A percentile compares a stretch with the other conserved stretches of the same genome.
These are phyloP conservation scores for Polietes domitor DNA, from an alignment of 2,888 invertebrate species.

Conservation along the genomic window DNA sequence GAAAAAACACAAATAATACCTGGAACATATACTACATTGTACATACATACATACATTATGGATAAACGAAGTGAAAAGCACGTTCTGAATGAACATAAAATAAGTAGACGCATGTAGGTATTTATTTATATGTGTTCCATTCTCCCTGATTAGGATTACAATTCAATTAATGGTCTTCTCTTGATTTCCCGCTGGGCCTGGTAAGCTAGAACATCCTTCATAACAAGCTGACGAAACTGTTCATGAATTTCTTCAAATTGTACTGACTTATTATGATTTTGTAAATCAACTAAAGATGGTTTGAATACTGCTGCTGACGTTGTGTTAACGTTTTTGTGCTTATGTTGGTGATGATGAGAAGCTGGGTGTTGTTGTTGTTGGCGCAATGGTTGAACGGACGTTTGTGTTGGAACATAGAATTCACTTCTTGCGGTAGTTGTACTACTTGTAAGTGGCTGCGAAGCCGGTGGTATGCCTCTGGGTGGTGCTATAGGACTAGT, in stretches of 20 bases:
- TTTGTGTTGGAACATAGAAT: conserved; percentile 59
- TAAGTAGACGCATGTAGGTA: too few species aligned
- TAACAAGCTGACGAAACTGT: conserved; percentile 73
- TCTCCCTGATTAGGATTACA: conserved; percentile 71
- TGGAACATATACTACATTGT: too few species aligned
- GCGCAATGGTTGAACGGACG: conserved; percentile 44
- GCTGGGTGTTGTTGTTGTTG: conserved; percentile 65
- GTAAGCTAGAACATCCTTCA: conserved; percentile 75
- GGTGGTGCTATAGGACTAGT: conserved; percentile 66
- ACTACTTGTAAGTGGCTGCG: conserved; percentile 34
- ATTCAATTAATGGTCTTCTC: conserved; percentile 76
- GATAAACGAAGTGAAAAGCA: too few species aligned
- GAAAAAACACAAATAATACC: too few species aligned
- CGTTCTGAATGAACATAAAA: too few species aligned
- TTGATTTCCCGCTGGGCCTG: conserved; percentile 71
- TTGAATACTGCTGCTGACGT: conserved; percentile 58
- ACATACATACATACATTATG: too few species aligned
- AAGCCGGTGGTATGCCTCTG: conserved; percentile 57
- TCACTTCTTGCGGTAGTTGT: conserved; percentile 61
- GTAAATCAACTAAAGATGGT: conserved; percentile 45
- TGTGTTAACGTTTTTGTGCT: conserved; percentile 26
- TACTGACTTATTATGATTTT: conserved; percentile 63
- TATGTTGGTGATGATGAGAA: conserved; percentile 53
- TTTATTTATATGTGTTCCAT: neutral
- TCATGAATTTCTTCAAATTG: conserved; percentile 75